Conservation (phyloP, 2,888 invertebrate genomes). For the Heliconius sara region DNA sequence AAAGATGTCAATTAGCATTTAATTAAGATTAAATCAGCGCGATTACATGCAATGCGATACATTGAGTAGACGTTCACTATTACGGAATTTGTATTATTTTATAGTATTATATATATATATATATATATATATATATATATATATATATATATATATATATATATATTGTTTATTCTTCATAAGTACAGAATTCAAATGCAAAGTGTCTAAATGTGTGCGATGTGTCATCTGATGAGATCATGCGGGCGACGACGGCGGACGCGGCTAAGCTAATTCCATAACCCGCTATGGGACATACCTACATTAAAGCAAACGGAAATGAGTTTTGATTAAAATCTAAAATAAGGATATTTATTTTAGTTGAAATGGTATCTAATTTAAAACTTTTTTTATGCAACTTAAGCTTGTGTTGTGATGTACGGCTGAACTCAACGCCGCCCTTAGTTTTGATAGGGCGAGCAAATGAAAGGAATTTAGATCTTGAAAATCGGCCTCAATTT, state of each 20-base stretch:
- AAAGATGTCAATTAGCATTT: neutral
- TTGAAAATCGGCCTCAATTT: neutral
- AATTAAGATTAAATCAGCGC: no score
- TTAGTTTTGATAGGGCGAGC: no score
- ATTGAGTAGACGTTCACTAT: neutral
- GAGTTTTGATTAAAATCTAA: slow-evolving; percentile 4
- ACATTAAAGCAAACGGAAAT: slow-evolving; percentile 22
- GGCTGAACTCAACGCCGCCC: no score
- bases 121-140: no score
- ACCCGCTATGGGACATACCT: slow-evolving; percentile 12
- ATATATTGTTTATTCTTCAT: neutral
- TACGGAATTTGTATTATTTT: neutral
- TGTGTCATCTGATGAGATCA: slow-evolving; percentile 60
- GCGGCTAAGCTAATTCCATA: slow-evolving; percentile 42
- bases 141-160: no score
- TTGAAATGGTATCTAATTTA: no score
- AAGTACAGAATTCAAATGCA: neutral
- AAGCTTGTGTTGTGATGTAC: no score
- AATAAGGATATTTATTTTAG: slow-evolving; percentile 1
- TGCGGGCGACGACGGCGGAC: slow-evolving; percentile 47
- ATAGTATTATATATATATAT: neutral
- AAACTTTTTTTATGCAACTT: no score
- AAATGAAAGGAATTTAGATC: no score
- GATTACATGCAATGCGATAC: no score
- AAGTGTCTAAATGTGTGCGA: slow-evolving; percentile 41